Percentiles rank a stretch among this genome's conserved stretches.
phyloP scores from a whole-genome alignment of 2,113 vertebrate genomes.

The Hydropotes inermis region DNA sequence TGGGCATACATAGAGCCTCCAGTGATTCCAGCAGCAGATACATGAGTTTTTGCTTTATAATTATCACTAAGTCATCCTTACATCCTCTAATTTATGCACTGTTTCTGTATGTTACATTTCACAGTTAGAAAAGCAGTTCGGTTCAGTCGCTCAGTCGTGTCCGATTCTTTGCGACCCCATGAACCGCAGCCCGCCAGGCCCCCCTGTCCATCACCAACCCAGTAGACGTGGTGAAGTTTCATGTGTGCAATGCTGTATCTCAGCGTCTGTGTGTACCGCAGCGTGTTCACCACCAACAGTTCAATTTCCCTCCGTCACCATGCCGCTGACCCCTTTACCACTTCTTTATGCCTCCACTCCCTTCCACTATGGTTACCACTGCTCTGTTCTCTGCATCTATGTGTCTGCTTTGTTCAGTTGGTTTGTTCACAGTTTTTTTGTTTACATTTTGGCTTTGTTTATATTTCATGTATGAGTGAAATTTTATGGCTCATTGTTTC shows the following conservation, averaged over 20 bases:
- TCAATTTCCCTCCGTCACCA: background rate
- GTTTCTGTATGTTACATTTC: accelerated
- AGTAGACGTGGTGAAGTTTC: background rate
- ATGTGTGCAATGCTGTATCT: too few species aligned
- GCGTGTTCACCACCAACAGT: background rate
- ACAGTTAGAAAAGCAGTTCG: too few species aligned
- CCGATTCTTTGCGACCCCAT: too few species aligned
- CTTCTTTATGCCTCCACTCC: background rate
- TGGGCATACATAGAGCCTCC: background rate
- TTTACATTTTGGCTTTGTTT: background rate
- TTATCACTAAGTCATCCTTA: background rate
- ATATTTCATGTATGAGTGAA: background rate
- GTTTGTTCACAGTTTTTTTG: background rate
- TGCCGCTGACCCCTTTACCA: background rate
- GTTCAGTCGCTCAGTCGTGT: too few species aligned
- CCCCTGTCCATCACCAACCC: background rate
- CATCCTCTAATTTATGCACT: background rate
- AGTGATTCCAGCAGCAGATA: background rate
- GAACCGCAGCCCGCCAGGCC: too few species aligned
- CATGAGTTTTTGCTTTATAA: background rate
- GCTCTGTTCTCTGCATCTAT: background rate
- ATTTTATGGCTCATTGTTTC: background rate
- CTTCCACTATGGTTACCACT: background rate
- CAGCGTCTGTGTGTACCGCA: background rate
- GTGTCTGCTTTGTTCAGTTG: background rate